A percentile compares a stretch with the other conserved stretches of the same genome.
Conservation (phyloP, 2,888 invertebrate species). For the Neoascia interrupta region DNA sequence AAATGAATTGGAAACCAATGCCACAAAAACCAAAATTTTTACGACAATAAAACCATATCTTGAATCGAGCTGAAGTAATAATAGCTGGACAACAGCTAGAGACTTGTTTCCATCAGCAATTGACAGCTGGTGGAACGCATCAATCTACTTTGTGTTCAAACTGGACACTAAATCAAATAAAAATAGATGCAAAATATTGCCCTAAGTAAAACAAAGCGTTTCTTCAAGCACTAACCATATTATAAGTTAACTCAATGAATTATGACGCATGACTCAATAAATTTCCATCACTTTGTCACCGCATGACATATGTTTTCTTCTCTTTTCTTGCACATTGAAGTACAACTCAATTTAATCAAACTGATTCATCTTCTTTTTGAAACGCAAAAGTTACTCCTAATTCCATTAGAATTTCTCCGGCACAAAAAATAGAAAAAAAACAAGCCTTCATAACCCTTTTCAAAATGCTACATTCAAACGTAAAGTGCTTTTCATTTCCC, state of each 20-base stretch:
- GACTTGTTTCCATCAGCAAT: too few relatives aligned
- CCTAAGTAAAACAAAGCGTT: too few relatives aligned
- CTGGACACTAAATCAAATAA: too few relatives aligned
- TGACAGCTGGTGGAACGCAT: too few relatives aligned
- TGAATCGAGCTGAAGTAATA: too few relatives aligned
- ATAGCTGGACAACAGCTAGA: too few relatives aligned
- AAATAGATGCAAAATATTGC: too few relatives aligned
- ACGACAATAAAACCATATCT: too few relatives aligned
- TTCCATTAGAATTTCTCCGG: conserved; percentile 46
- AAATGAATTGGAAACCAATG: too few relatives aligned
- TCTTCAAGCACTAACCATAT: too few relatives aligned
- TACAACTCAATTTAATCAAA: conserved; percentile 64
- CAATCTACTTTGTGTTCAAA: too few relatives aligned
- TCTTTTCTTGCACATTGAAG: conserved; percentile 17
- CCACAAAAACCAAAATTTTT: too few relatives aligned
- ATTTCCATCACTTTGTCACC: conserved; percentile 5
- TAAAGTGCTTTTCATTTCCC: conserved; percentile 54
- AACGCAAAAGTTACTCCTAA: conserved; percentile 41
- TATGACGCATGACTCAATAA: conserved; percentile 32
- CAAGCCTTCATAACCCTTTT: conserved; percentile 54
- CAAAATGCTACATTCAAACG: conserved; percentile 35
- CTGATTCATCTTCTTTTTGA: conserved; percentile 40
- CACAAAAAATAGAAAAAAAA: conserved; percentile 12
- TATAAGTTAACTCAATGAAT: not conserved
- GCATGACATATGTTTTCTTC: conserved; percentile 35